Conservation (phyloP, 2,113 vertebrate genomes). For the Neotoma lepida region DNA sequence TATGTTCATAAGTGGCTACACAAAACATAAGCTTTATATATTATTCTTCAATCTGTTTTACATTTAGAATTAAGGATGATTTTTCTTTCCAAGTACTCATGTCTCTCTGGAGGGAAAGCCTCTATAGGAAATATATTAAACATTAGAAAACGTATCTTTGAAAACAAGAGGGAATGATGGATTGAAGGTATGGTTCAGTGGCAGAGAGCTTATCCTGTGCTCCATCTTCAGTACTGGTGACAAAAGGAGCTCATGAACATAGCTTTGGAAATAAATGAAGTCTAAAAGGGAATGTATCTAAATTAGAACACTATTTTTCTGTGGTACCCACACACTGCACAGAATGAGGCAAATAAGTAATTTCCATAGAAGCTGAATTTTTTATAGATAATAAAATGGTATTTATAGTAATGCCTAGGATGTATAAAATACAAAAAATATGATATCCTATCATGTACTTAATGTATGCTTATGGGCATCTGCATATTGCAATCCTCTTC, state of each 20-base stretch:
- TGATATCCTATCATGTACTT: not conserved
- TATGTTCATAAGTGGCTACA: not conserved
- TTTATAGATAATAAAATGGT: not conserved
- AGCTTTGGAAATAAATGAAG: not conserved
- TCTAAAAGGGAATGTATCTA: not conserved
- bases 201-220: not conserved
- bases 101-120: not conserved
- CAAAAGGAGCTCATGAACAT: not conserved
- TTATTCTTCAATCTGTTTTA: not conserved
- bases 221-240: too few species aligned
- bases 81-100: not conserved
- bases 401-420: not conserved
- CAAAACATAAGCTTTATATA: not conserved
- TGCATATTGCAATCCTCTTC: not conserved
- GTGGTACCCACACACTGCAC: not conserved
- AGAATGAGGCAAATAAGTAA: not conserved
- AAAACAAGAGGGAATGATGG: not conserved
- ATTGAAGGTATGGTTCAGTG: not conserved
- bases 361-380: not conserved
- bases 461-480: not conserved
- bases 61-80: not conserved
- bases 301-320: not conserved
- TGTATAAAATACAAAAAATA: not conserved
- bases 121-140: not conserved
- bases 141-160: not conserved